Conservation (phyloP, 2,113 vertebrate genomes). For the Eptatretus burgeri region DNA sequence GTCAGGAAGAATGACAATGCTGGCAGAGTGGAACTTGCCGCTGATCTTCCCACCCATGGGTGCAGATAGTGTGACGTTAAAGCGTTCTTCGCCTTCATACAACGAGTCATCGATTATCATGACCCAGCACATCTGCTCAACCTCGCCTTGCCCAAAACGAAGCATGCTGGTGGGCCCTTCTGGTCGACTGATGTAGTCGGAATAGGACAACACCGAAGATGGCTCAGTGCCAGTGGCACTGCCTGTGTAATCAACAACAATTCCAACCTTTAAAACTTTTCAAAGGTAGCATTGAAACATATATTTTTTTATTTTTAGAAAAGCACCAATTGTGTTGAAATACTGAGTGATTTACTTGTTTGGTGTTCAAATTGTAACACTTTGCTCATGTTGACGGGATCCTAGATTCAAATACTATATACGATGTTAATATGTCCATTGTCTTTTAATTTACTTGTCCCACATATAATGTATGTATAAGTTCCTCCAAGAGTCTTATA, state of each 20-base stretch:
- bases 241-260: constrained; percentile 13
- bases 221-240: constrained; percentile 31
- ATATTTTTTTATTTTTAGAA: too few relatives aligned
- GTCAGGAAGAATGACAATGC: constrained; percentile 30
- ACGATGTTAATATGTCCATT: too few relatives aligned
- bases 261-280: not conserved
- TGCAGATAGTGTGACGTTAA: constrained; percentile 35
- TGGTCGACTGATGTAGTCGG: constrained; percentile 37
- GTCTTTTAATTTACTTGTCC: too few relatives aligned
- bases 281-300: too few relatives aligned
- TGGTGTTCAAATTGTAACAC: too few relatives aligned
- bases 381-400: too few relatives aligned
- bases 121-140: constrained; percentile 27
- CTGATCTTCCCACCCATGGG: constrained; percentile 31
- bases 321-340: too few relatives aligned
- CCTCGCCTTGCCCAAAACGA: constrained; percentile 33
- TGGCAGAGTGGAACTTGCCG: constrained; percentile 22
- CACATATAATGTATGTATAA: too few relatives aligned
- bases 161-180: constrained; percentile 36
- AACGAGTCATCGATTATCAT: constrained; percentile 42
- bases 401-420: too few relatives aligned
- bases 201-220: constrained; percentile 27
- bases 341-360: too few relatives aligned
- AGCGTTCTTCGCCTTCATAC: constrained; percentile 45
- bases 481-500: too few relatives aligned